A percentile compares a stretch with the other conserved stretches of the same genome.
phyloP scores from a whole-genome alignment of 2,113 vertebrate species.

The Cyprinodon brontotheroides region DNA sequence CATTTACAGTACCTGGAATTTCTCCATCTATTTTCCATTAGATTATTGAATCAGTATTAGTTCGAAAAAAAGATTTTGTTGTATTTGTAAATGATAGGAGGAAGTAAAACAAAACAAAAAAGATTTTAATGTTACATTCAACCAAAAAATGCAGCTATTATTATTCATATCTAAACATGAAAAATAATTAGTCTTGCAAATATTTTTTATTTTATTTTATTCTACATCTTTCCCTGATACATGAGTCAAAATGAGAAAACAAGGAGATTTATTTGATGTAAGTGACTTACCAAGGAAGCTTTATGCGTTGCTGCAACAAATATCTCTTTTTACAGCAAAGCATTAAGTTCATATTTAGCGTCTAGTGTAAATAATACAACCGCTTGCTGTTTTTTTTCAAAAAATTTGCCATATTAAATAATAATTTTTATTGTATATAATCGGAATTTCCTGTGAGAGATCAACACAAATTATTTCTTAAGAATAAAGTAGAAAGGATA shows the following conservation, averaged over 20 bases:
- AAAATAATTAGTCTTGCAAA: too few relatives aligned
- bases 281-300: constrained; percentile 47
- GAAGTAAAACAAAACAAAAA: not conserved
- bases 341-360: constrained; percentile 56
- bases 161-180: too few relatives aligned
- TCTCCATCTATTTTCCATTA: not conserved
- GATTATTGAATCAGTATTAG: not conserved
- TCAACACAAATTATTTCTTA: not conserved
- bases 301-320: constrained; percentile 64
- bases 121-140: too few relatives aligned
- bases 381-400: not conserved
- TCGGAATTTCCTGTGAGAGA: not conserved
- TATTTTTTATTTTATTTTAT: not conserved
- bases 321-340: constrained; percentile 57
- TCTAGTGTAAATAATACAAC: not conserved
- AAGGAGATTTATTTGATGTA: constrained; percentile 57
- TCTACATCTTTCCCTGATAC: constrained; percentile 12
- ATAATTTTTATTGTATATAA: not conserved
- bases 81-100: not conserved
- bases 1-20: not conserved
- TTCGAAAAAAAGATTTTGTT: not conserved
- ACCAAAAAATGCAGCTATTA: too few relatives aligned
- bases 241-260: constrained; percentile 40
- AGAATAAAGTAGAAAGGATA: not conserved
- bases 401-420: not conserved